Evolutionary conservation across 2,888 invertebrate species (phyloP).

Genomic region (Camptogramma bilineatum): DNA sequence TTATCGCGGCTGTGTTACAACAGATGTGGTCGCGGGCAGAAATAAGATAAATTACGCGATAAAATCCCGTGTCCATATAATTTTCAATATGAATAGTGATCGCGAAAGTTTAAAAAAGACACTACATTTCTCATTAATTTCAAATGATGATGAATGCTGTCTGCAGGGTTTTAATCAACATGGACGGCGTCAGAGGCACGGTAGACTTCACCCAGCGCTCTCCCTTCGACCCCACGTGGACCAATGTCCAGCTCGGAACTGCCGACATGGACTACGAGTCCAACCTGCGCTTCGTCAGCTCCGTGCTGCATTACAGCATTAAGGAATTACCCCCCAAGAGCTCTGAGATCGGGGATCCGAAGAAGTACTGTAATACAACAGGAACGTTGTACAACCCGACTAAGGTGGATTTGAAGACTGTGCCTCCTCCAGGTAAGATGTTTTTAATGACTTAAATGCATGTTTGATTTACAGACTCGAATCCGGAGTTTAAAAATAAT

Average conservation of each 20-base stretch:
- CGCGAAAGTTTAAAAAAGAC: no score
- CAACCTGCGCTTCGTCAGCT: slow-evolving; percentile 90
- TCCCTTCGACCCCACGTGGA: slow-evolving; percentile 93
- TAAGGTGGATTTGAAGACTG: slow-evolving; percentile 78
- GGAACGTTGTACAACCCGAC: slow-evolving; percentile 92
- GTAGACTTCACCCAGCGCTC: slow-evolving; percentile 92
- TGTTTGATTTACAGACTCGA: not conserved
- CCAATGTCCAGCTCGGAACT: slow-evolving; percentile 89
- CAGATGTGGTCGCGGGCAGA: no score
- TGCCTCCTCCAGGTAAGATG: slow-evolving; percentile 88
- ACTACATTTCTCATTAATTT: no score
- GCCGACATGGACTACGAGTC: slow-evolving; percentile 88
- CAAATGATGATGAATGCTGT: not conserved
- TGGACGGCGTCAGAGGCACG: slow-evolving; percentile 92
- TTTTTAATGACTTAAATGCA: not conserved
- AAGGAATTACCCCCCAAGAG: slow-evolving; percentile 88
- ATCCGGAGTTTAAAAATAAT: no score
- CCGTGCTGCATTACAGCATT: slow-evolving; percentile 89
- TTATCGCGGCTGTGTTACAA: no score
- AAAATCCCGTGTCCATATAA: no score
- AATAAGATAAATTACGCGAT: no score
- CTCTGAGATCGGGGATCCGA: slow-evolving; percentile 55
- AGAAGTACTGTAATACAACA: slow-evolving; percentile 87
- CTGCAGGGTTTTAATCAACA: slow-evolving; percentile 88
- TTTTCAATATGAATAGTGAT: no score